These are phyloP conservation scores for Cheilosia impressa DNA, from an alignment of 2,888 invertebrate species.

Conservation along the genomic window DNA sequence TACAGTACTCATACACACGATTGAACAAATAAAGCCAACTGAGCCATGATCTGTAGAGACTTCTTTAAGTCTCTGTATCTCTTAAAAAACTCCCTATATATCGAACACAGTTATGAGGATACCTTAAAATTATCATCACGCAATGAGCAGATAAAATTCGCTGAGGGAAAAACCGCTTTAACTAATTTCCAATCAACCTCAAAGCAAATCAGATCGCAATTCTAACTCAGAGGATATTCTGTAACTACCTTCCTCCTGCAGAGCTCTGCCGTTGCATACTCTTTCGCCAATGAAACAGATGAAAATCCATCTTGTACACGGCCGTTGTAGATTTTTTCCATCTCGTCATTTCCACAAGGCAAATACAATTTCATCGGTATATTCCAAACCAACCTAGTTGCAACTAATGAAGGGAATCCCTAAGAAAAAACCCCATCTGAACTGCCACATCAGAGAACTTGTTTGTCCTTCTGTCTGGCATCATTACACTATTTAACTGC, in stretches of 20 bases:
- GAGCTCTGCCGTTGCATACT: background rate
- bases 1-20: too few relatives aligned
- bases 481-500: background rate
- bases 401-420: constrained; percentile 1
- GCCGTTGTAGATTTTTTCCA: background rate
- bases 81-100: too few relatives aligned
- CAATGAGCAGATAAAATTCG: background rate
- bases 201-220: background rate
- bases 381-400: background rate
- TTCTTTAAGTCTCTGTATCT: too few relatives aligned
- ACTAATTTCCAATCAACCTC: constrained; percentile 2
- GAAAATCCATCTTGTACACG: background rate
- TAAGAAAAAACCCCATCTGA: background rate
- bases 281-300: background rate
- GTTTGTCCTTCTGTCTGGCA: constrained; percentile 4
- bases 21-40: too few relatives aligned
- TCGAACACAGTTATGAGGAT: too few relatives aligned
- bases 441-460: background rate
- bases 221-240: background rate
- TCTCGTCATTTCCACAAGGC: background rate
- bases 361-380: constrained; percentile 19
- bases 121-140: too few relatives aligned
- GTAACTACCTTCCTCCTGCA: background rate
- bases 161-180: background rate
- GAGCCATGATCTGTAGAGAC: too few relatives aligned